Conservation (phyloP, 2,797 vertebrate genomes). For the Sphenodon punctatus region DNA sequence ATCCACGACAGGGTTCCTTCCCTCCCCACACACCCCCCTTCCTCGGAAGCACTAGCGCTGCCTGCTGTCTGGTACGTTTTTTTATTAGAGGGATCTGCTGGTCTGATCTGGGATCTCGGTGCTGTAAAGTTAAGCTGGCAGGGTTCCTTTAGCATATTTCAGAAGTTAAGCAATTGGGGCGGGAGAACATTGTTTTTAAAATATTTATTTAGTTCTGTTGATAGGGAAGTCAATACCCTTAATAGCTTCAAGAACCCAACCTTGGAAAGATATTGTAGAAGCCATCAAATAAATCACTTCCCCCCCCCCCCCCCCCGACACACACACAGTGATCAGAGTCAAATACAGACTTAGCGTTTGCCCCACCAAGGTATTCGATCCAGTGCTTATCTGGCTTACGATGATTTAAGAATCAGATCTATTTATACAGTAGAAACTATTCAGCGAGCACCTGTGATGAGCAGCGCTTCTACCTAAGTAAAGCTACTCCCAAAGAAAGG, state of each 20-base stretch:
- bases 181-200: background rate
- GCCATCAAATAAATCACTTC: background rate
- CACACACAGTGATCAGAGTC: fast-evolving
- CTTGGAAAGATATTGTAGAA: background rate
- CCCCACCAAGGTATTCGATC: fast-evolving
- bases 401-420: background rate
- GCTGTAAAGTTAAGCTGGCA: background rate
- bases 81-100: background rate
- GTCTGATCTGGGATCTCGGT: background rate
- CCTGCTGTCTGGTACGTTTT: fast-evolving
- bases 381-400: background rate
- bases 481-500: background rate
- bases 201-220: background rate
- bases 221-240: no score
- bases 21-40: no score
- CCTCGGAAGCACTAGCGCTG: background rate
- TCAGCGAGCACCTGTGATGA: background rate
- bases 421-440: background rate
- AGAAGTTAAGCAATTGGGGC: background rate
- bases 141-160: background rate
- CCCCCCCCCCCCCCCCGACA: no score
- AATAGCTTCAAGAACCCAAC: background rate
- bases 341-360: background rate
- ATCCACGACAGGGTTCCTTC: background rate
- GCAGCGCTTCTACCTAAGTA: background rate